Base-by-base conservation (phyloP, 1,140 invertebrate species). In the Tetramorium simillimum region DNA sequence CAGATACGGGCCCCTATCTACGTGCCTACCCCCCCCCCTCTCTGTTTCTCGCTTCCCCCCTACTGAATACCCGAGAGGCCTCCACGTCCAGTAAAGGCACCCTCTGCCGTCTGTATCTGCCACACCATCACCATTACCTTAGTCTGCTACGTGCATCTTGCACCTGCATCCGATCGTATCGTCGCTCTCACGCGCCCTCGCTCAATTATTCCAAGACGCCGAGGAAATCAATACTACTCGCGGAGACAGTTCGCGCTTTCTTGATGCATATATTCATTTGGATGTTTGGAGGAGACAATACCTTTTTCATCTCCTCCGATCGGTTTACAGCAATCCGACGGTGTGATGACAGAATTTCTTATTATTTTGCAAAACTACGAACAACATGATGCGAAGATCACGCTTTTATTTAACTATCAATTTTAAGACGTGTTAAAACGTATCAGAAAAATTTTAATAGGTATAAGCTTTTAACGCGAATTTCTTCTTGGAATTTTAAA, bases 1-100 rank as follows among this genome's bases (percentile, higher is more conserved):
- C 24, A 77, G 89, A 90, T 88, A 90, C 76, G 81, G 21, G 60
- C 21, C 53, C 67, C 82, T 70, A 72, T 85, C 86, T 88, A 88
- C 69, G 86, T 53, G 51, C 49, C 77, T 49, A 58, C 63, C 28
- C 63, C 28, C 63, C 28, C 63, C 28, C 21, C 12, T 21, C 10
- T 37, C 21, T 40, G 33, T 33, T 0, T 4, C 33, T 33, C 33
- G 0, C 33, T 33, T 40, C 58, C 56, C 21, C 16, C 56, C 56
- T 4, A 18, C 77, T 73, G 84, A 90, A 90, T 86, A 69, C 72
- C 72, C 77, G 51, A 33, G 51, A 89, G 89, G 58, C 89, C 73
- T 60, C 18, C 53, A 70, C 84, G 43, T 90, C 78, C 65, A 56
- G 70, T 21, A n/a, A 28, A 58, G 60, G 60, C 51, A 75, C 33